Percentiles rank a stretch among this genome's conserved stretches.
Evolutionary conservation across 2,113 vertebrate genomes (phyloP).

Genomic region (Pantherophis guttatus): DNA sequence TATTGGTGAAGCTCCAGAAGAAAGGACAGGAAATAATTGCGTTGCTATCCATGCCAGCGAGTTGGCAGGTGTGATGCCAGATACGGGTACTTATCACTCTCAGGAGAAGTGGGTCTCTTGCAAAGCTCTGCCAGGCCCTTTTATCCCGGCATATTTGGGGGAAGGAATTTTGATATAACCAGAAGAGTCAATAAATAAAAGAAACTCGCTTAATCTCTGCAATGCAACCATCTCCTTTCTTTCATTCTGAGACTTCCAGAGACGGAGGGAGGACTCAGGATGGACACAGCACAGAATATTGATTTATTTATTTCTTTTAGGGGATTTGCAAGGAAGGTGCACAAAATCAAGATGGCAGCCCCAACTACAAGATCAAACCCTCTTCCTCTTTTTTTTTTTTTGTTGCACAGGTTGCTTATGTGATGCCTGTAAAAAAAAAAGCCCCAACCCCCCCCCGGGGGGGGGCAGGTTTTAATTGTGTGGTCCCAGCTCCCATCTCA

Average conservation of each 20-base stretch:
- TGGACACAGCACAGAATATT: background rate
- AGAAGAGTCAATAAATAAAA: constrained; percentile 42
- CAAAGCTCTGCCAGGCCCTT: constrained; percentile 38
- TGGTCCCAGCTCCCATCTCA: background rate
- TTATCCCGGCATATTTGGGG: constrained; percentile 52
- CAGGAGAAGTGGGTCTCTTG: constrained; percentile 52
- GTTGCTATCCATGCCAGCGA: constrained; percentile 50
- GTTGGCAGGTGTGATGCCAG: constrained; percentile 44
- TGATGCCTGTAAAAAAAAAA: background rate
- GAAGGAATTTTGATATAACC: constrained; percentile 30
- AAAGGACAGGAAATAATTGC: constrained; percentile 58
- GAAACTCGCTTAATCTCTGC: constrained; percentile 40
- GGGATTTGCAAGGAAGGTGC: background rate
- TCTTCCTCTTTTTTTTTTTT: background rate
- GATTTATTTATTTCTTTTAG: too few relatives aligned
- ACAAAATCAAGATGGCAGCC: background rate
- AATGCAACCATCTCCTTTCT: constrained; percentile 45
- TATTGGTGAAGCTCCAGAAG: constrained; percentile 35
- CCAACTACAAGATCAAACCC: background rate
- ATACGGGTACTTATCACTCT: constrained; percentile 57
- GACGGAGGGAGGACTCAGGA: background rate
- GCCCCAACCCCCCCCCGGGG: too few relatives aligned
- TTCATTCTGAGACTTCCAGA: constrained; percentile 21
- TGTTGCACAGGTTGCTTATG: background rate
- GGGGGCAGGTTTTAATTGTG: background rate